Percentiles rank a stretch among this genome's conserved stretches.
These are phyloP conservation scores for Hyalella azteca DNA, from an alignment of 2,888 invertebrate species.

Conservation along the genomic window DNA sequence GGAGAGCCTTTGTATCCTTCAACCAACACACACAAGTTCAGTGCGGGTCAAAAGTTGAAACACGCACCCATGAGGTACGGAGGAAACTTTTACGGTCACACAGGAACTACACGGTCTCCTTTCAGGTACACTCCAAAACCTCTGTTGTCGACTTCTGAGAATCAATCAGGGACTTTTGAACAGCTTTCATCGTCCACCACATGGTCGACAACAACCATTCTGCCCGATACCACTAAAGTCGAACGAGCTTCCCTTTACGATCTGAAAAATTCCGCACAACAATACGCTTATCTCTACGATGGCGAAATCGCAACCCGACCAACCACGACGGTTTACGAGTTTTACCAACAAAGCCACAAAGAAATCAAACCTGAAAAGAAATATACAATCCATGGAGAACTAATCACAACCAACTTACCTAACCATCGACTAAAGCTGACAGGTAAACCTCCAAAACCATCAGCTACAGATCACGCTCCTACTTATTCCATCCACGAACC, in stretches of 20 bases:
- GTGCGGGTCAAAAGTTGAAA: background rate
- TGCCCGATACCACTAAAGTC: background rate
- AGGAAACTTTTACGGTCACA: background rate
- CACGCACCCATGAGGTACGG: constrained; percentile 18
- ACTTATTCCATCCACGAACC: background rate
- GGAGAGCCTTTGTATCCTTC: constrained; percentile 8
- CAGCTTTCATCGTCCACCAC: background rate
- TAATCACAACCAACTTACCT: background rate
- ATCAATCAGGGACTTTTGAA: too few species aligned
- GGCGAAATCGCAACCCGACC: background rate
- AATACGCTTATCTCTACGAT: background rate
- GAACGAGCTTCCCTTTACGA: background rate
- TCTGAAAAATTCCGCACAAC: background rate
- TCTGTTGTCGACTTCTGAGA: too few species aligned
- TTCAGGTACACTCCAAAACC: constrained; percentile 25
- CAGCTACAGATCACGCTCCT: background rate
- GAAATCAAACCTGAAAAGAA: background rate
- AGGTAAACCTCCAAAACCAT: background rate
- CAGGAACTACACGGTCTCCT: background rate
- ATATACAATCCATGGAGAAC: constrained; percentile 6
- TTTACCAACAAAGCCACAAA: constrained; percentile 33
- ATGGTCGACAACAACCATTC: background rate
- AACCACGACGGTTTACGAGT: constrained; percentile 12
- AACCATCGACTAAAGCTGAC: background rate
- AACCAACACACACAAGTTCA: constrained; percentile 11